These are phyloP conservation scores for Brachyopa scutellaris DNA, from an alignment of 2,888 invertebrate species.

Conservation along the genomic window DNA sequence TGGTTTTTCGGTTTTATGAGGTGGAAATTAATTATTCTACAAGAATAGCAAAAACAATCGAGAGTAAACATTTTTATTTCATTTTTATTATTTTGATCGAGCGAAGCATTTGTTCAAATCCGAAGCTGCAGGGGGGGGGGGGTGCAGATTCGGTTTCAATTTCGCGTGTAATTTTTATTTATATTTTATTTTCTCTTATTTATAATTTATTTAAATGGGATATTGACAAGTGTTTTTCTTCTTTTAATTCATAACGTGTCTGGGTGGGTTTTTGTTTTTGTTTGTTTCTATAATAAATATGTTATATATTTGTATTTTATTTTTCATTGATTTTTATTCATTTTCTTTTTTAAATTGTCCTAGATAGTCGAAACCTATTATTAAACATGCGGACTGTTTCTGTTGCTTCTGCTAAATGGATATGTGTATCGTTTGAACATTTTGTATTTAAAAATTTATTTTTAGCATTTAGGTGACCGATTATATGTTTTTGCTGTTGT, in stretches of 20 bases:
- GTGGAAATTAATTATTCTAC: slow-evolving; percentile 38
- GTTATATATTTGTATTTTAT: background rate
- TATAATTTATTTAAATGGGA: background rate
- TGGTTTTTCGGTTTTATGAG: slow-evolving; percentile 15
- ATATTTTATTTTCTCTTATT: background rate
- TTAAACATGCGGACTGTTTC: slow-evolving; percentile 47
- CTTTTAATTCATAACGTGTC: background rate
- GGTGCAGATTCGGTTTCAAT: background rate
- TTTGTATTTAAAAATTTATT: slow-evolving; percentile 42
- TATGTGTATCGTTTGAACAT: slow-evolving; percentile 20
- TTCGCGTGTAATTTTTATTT: background rate
- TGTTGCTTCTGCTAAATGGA: slow-evolving; percentile 32
- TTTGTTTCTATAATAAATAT: too few relatives aligned
- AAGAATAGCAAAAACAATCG: slow-evolving; percentile 33
- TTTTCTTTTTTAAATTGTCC: slow-evolving; percentile 16
- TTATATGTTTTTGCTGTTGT: background rate
- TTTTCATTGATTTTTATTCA: background rate
- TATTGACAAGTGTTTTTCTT: background rate
- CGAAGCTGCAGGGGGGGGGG: background rate
- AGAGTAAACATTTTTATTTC: too few relatives aligned
- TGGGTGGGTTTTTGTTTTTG: too few relatives aligned
- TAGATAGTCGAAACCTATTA: slow-evolving; percentile 57
- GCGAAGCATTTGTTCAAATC: slow-evolving; percentile 4
- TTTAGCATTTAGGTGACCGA: slow-evolving; percentile 34
- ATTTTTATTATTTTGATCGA: slow-evolving; percentile 2